phyloP scores from a whole-genome alignment of 1,140 invertebrate species.

The Pseudoatta argentina region DNA sequence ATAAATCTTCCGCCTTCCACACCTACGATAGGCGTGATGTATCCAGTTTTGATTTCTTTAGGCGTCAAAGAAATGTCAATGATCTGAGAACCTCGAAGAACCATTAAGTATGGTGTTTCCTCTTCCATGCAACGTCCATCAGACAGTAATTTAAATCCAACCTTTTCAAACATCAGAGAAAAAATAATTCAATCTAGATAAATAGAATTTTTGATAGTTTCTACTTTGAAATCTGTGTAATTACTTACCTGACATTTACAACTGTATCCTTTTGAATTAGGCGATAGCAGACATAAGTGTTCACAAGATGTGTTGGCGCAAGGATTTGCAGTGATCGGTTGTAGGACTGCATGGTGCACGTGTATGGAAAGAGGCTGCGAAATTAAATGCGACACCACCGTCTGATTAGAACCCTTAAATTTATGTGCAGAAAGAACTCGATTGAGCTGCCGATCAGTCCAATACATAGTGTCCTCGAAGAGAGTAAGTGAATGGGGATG shows the following conservation, averaged over 20 bases:
- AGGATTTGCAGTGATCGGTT: conserved; percentile 94
- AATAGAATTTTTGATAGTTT: not conserved
- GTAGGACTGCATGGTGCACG: conserved; percentile 97
- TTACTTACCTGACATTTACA: conserved; percentile 93
- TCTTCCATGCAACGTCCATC: conserved; percentile 94
- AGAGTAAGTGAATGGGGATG: conserved; percentile 98
- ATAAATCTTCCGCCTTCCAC: conserved; percentile 95
- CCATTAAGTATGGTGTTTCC: conserved; percentile 95
- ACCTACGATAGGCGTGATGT: conserved; percentile 95
- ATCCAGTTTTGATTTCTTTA: conserved; percentile 91
- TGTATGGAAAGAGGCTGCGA: conserved; percentile 98
- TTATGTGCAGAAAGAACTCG: conserved; percentile 96
- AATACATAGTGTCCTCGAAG: conserved; percentile 97
- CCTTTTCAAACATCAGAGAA: not conserved
- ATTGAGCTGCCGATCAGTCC: conserved; percentile 98
- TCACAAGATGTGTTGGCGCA: conserved; percentile 93
- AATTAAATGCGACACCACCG: conserved; percentile 97
- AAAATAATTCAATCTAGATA: not conserved
- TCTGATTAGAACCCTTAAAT: conserved; percentile 95
- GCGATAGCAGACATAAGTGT: conserved; percentile 97
- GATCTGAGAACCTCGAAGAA: conserved; percentile 96
- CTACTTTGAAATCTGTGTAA: not conserved
- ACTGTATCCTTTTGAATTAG: conserved; percentile 90
- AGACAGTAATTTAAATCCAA: conserved; percentile 91
- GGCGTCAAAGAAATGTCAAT: conserved; percentile 93